Evolutionary conservation across 2,797 vertebrate species (phyloP).

Genomic region (Semotilus atromaculatus): DNA sequence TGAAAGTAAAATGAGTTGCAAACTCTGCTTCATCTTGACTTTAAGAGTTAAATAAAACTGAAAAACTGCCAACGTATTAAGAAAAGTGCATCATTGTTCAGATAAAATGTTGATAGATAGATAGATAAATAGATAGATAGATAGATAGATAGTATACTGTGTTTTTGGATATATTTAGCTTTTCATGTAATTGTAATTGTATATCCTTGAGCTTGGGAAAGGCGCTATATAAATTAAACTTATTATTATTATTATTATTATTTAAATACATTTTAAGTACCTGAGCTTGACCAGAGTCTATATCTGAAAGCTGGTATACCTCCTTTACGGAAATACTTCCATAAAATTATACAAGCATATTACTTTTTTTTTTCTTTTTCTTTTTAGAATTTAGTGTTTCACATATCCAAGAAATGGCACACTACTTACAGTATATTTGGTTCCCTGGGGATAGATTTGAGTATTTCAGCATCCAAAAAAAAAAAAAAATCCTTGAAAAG

Average conservation of each 20-base stretch:
- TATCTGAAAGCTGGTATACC: too few species aligned
- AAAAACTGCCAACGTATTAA: neutral
- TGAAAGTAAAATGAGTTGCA: slow-evolving; percentile 1
- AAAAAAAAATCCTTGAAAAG: neutral
- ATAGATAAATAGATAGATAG: too few species aligned
- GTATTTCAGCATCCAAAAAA: neutral
- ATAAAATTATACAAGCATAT: neutral
- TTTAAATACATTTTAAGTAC: neutral
- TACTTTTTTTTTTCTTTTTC: neutral
- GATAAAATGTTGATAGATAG: neutral
- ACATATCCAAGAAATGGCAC: neutral
- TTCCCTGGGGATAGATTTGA: neutral
- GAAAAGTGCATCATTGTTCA: neutral
- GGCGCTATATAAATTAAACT: too few species aligned
- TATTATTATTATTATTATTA: too few species aligned
- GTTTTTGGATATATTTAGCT: too few species aligned
- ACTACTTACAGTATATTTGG: neutral
- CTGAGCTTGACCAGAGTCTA: neutral
- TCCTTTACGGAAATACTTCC: neutral
- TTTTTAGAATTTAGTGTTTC: neutral
- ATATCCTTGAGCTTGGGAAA: too few species aligned
- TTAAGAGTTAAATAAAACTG: neutral
- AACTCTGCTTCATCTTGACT: neutral
- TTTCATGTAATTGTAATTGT: too few species aligned
- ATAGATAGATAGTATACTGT: too few species aligned